Conservation (phyloP, 2,888 invertebrate species). For the Pandemis heparana region DNA sequence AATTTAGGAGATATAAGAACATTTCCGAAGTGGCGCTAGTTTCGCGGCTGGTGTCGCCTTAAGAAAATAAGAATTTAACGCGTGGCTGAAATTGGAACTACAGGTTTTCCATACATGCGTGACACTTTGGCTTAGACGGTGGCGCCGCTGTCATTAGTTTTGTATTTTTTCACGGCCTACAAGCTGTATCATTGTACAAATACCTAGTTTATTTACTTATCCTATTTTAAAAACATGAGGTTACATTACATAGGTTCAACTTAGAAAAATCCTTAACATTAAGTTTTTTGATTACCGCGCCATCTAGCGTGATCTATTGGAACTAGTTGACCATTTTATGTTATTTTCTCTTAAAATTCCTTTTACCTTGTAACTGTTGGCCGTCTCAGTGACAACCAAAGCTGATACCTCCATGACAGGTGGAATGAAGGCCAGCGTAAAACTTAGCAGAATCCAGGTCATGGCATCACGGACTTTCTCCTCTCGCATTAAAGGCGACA, state of each 20-base stretch:
- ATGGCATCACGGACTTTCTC: constrained; percentile 57
- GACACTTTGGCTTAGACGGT: not conserved
- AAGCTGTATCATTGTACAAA: too few species aligned
- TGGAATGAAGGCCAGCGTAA: constrained; percentile 70
- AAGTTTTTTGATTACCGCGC: not conserved
- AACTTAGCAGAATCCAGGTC: constrained; percentile 69
- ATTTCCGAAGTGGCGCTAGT: too few species aligned
- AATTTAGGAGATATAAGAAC: too few species aligned
- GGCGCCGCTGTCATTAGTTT: not conserved
- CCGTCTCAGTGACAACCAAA: constrained; percentile 68
- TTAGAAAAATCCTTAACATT: not conserved
- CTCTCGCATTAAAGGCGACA: constrained; percentile 74
- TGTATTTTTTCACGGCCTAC: not conserved
- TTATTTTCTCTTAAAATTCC: not conserved
- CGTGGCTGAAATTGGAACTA: not conserved
- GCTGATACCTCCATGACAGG: constrained; percentile 70
- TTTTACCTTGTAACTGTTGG: constrained; percentile 64
- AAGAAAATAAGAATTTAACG: not conserved
- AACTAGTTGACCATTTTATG: not conserved
- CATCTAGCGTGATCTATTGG: constrained; percentile 11
- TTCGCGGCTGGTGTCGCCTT: too few species aligned
- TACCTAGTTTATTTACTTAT: too few species aligned
- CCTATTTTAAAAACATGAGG: not conserved
- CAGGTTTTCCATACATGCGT: not conserved
- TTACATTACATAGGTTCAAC: not conserved